Conservation (phyloP, 2,797 vertebrate species). For the Calcarius lapponicus region DNA sequence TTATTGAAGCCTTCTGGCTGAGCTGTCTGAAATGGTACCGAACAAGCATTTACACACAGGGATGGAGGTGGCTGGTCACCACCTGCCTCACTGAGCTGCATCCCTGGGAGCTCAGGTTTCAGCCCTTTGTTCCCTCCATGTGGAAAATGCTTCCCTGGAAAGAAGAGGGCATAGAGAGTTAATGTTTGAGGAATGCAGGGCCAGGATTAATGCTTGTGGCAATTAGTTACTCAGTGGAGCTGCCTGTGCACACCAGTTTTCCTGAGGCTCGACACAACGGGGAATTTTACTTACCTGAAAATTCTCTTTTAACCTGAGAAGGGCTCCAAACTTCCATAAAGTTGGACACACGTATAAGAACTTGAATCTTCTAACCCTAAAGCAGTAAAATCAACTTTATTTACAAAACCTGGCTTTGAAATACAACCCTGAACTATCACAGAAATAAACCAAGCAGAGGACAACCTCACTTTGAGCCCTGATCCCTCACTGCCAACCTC, state of each 20-base stretch:
- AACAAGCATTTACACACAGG: not conserved
- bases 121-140: not conserved
- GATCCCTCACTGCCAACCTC: not conserved
- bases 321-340: not conserved
- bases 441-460: not conserved
- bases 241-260: not conserved
- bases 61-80: not conserved
- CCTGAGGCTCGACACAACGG: not conserved
- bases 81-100: not conserved
- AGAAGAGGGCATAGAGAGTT: not conserved
- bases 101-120: not conserved
- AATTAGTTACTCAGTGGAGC: not conserved
- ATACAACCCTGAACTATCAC: not conserved
- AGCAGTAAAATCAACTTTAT: not conserved
- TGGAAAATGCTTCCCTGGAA: not conserved
- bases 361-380: not conserved
- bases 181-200: conserved; percentile 17
- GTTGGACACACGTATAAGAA: not conserved
- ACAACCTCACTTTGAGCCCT: not conserved
- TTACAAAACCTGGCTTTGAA: not conserved
- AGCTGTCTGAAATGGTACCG: not conserved
- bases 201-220: not conserved
- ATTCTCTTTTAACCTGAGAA: not conserved
- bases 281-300: not conserved
- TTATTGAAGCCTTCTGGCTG: not conserved